These are phyloP conservation scores for Marronus borbonicus DNA, from an alignment of 2,888 invertebrate genomes.

Conservation along the genomic window DNA sequence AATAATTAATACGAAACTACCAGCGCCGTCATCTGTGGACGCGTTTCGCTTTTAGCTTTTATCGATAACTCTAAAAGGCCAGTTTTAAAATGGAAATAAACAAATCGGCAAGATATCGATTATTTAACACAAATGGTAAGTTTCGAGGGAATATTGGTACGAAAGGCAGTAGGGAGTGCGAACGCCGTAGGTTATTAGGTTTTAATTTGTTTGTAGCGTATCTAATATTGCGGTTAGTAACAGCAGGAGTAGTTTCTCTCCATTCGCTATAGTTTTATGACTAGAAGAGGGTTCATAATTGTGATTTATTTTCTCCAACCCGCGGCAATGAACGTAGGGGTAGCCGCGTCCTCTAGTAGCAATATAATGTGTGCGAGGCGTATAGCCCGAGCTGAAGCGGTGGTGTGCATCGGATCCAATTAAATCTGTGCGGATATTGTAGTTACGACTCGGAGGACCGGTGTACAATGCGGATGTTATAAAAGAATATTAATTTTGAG, in stretches of 20 bases:
- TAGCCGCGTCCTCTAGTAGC: not conserved
- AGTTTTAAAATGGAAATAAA: not conserved
- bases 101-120: not conserved
- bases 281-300: slow-evolving; percentile 50
- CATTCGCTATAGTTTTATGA: slow-evolving; percentile 52
- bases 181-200: slow-evolving; percentile 51
- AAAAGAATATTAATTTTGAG: slow-evolving; percentile 16
- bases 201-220: slow-evolving; percentile 56
- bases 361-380: not conserved
- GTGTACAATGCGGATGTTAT: not conserved
- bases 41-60: too few relatives aligned
- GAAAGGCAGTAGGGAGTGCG: slow-evolving; percentile 30
- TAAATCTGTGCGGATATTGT: slow-evolving; percentile 25
- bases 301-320: slow-evolving; percentile 52
- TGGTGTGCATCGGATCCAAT: slow-evolving; percentile 19
- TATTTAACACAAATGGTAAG: not conserved
- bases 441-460: not conserved
- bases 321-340: not conserved
- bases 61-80: too few relatives aligned
- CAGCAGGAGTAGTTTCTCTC: slow-evolving; percentile 47
- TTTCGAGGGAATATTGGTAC: not conserved
- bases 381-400: not conserved
- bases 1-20: too few relatives aligned
- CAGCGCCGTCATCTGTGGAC: too few relatives aligned
- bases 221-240: slow-evolving; percentile 56